Evolutionary conservation across 2,888 invertebrate genomes (phyloP).

Genomic region (Parnassius smintheus): DNA sequence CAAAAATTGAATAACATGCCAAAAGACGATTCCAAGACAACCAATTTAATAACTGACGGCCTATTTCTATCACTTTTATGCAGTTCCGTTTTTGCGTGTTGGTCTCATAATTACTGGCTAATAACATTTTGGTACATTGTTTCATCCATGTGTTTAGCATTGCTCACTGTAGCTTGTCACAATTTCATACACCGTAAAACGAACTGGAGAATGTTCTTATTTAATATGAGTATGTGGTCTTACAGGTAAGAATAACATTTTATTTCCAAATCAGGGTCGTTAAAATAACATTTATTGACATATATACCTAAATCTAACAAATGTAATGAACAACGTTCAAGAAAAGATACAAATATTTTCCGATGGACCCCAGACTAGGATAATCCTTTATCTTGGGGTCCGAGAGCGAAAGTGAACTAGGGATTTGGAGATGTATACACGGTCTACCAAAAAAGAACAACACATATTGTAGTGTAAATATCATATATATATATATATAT

Average conservation of each 20-base stretch:
- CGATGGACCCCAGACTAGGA: no score
- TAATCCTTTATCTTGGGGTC: no score
- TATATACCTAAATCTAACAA: no score
- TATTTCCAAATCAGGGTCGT: no score
- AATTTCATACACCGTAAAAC: constrained; percentile 89
- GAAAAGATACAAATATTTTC: no score
- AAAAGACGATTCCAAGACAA: constrained; percentile 50
- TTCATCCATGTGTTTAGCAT: constrained; percentile 80
- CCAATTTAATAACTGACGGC: constrained; percentile 59
- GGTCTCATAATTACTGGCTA: constrained; percentile 43
- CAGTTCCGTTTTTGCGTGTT: constrained; percentile 47
- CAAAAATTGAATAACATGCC: constrained; percentile 79
- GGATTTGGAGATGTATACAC: no score
- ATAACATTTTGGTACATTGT: constrained; percentile 56
- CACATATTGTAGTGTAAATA: no score
- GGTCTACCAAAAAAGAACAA: no score
- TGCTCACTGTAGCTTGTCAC: constrained; percentile 84
- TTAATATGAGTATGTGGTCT: constrained; percentile 85
- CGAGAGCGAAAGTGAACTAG: no score
- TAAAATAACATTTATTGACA: no score
- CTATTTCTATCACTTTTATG: constrained; percentile 55
- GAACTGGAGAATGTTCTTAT: constrained; percentile 89
- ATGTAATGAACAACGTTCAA: no score
- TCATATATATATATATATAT: no score
- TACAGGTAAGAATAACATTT: constrained; percentile 70